Base-by-base conservation (phyloP, 2,113 vertebrate species). In the Peromyscus leucopus region DNA sequence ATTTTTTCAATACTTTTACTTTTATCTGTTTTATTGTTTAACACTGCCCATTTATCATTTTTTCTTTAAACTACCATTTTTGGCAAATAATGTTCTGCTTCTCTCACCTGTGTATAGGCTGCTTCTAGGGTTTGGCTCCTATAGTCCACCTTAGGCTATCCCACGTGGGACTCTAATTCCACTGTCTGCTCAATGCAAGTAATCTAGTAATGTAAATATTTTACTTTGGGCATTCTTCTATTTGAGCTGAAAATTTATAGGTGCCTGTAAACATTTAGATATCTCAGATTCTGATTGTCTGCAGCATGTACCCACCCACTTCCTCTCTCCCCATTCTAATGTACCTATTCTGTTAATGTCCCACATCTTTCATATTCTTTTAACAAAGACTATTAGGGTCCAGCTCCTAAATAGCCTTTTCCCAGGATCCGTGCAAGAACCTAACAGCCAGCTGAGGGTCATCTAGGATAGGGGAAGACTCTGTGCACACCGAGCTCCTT, bases 1-100 rank as follows among this genome's bases (percentile, higher is more conserved):
- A 71, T 13, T 10, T 83, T 83, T 89, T 59, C n/a, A n/a, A 0
- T 88, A 24, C 10, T 55, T 75, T 22, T 82, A 2, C 28, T 87
- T 85, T 83, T 93, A 91, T 33, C 39, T 92, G 0, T 86, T 89
- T 63, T 5, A 7, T 87, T 12, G 69, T 36, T 51, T 42, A 31
- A 63, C 19, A 42, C 4, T 88, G 31, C 46, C 94, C 76, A 75
- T 88, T 36, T 80, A 8, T 97, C 19, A 72, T 72, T 88, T 92
- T 72, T 21, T 93, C 82, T 96, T 63, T 39, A 84, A 96, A 69
- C 55, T 94, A 2, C 26, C 7, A 11, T 26, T 57, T 95, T 94
- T 96, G 67, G 28, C 39, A 91, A 22, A 24, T 79, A 72, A 28
- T 96, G 87, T 48, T 89, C 83, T 94, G 55, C 36, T 36, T 9